Evolutionary conservation across 2,113 vertebrate species (phyloP), one percentile per base, ranked within the genome.

Genomic region (Aythya baeri): DNA sequence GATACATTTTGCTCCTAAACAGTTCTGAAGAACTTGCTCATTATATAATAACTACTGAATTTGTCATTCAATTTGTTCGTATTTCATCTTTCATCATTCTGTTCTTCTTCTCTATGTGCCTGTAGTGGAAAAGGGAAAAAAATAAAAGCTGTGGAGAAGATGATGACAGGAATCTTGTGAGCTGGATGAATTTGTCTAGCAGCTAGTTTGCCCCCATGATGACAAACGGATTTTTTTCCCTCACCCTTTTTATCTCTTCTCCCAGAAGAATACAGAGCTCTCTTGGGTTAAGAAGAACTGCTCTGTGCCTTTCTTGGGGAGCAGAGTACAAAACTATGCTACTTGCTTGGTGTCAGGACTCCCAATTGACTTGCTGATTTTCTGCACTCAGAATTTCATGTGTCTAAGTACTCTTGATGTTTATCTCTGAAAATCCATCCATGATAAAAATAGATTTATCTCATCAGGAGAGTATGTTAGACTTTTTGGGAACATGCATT

Each of bases 1-100:
- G 62, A 92, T 6, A 66, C 75, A 84, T 84, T 46, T 67, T 92
- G 66, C 70, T 90, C 44, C 80, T 88, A 73, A 95, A 82, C 49
- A 86, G n/a, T 66, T 82, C 58, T 38, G 70, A 89, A 59, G 72
- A 76, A n/a, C 0, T 0, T 59, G 17, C 58, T 84, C 38, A 8
- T 85, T 86, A 43, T 34, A 10, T 31, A 68, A 41, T 46, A 68
- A 41, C 58, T 31, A 44, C 63, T 58, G 86, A 79, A 82, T 76
- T 62, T 92, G 62, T 84, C 71, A 75, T 68, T 95, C 80, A 76
- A 34, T 14, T 73, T 23, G 34, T 63, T 86, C 58, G 72, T 59
- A 63, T 59, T 85, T 88, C 18, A 57, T 65, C 52, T 86, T 55
- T 67, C 54, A 55, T 62, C 38, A 21, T 65, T 83, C 49, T 92